phyloP scores from a whole-genome alignment of 2,797 vertebrate species.

The Triplophysa bombifrons region DNA sequence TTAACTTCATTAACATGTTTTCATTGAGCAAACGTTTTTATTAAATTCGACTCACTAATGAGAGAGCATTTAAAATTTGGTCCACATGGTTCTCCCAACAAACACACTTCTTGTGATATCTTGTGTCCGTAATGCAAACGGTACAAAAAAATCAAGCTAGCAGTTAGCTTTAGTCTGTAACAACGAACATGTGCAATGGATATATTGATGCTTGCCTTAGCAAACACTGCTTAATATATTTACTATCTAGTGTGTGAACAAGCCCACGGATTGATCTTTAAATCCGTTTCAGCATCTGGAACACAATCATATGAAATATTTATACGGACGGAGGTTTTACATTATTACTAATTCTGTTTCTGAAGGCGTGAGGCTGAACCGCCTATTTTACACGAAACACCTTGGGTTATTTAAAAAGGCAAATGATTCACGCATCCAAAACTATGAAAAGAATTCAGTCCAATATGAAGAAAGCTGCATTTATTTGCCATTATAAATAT shows the following conservation, averaged over 20 bases:
- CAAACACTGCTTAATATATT: not conserved
- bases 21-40: too few species aligned
- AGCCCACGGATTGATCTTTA: not conserved
- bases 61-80: too few species aligned
- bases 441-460: not conserved
- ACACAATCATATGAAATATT: slow-evolving; percentile 11
- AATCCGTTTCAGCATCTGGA: not conserved
- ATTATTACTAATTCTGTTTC: slow-evolving; percentile 7
- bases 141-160: too few species aligned
- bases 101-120: too few species aligned
- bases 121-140: too few species aligned
- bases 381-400: not conserved
- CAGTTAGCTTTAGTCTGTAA: too few species aligned
- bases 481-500: slow-evolving; percentile 34
- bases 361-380: not conserved
- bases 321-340: not conserved
- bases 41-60: too few species aligned
- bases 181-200: not conserved
- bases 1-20: too few species aligned
- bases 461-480: slow-evolving; percentile 3
- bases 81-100: not conserved
- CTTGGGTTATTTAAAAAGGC: too few species aligned
- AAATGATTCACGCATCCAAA: too few species aligned
- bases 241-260: not conserved
- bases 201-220: not conserved